phyloP scores from a whole-genome alignment of 2,888 invertebrate genomes.

The Drosophila prolongata region DNA sequence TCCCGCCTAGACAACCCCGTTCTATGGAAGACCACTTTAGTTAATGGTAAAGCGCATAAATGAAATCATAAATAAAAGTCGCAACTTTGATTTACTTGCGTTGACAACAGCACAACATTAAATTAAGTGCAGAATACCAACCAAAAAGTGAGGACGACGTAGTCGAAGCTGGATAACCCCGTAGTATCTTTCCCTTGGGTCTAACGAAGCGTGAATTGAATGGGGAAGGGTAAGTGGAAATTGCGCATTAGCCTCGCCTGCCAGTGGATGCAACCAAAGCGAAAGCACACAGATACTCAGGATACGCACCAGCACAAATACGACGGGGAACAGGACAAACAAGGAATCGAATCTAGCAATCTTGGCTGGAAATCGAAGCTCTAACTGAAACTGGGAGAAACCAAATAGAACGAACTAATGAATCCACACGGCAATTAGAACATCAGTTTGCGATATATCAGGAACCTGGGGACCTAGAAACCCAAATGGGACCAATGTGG shows the following conservation, averaged over 20 bases:
- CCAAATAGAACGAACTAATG: constrained; percentile 29
- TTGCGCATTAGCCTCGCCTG: constrained; percentile 57
- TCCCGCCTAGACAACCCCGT: not conserved
- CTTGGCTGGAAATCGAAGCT: constrained; percentile 10
- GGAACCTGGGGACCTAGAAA: not conserved
- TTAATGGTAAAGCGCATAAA: constrained; percentile 58
- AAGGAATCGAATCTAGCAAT: constrained; percentile 9
- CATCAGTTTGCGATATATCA: not conserved
- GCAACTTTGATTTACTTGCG: constrained; percentile 69
- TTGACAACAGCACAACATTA: constrained; percentile 61
- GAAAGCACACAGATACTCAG: constrained; percentile 48
- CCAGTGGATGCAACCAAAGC: constrained; percentile 40
- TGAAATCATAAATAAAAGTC: constrained; percentile 69
- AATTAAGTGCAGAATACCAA: constrained; percentile 63
- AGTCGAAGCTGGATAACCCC: constrained; percentile 39
- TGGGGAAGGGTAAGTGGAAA: constrained; percentile 45
- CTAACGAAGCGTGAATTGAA: constrained; percentile 51
- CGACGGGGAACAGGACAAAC: constrained; percentile 20
- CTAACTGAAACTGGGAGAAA: constrained; percentile 1
- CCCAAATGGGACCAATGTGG: not conserved
- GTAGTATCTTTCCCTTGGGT: constrained; percentile 32
- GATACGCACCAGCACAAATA: constrained; percentile 48
- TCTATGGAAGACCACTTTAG: constrained; percentile 49
- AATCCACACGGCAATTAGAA: constrained; percentile 18
- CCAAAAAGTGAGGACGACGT: constrained; percentile 2